phyloP scores from a whole-genome alignment of 2,888 invertebrate species.

The Nomada ferruginata region DNA sequence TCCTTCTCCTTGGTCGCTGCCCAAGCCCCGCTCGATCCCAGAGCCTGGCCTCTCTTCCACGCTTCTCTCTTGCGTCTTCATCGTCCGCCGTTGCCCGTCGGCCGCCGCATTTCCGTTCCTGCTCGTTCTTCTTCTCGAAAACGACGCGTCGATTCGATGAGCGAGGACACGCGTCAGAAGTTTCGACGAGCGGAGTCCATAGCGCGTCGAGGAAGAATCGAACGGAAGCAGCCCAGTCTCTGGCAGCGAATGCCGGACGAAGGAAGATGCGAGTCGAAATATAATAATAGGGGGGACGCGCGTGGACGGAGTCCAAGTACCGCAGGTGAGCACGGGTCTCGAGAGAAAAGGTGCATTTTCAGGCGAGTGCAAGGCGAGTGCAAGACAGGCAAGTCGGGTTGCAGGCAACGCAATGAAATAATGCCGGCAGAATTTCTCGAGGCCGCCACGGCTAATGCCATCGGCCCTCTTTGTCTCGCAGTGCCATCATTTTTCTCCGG shows the following conservation, averaged over 20 bases:
- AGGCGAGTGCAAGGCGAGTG: slow-evolving; percentile 49
- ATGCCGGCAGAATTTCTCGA: slow-evolving; percentile 75
- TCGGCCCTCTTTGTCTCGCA: slow-evolving; percentile 78
- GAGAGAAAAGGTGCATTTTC: slow-evolving; percentile 47
- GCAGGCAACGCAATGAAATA: slow-evolving; percentile 74
- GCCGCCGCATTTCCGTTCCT: background rate
- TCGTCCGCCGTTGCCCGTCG: background rate
- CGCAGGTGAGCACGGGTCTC: slow-evolving; percentile 28
- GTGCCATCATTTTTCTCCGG: slow-evolving; percentile 81
- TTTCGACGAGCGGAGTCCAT: background rate
- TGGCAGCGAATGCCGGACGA: background rate
- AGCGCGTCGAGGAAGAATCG: background rate
- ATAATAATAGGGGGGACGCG: background rate
- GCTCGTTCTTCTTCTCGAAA: slow-evolving; percentile 48
- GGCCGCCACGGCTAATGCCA: slow-evolving; percentile 77
- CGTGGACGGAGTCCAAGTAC: background rate
- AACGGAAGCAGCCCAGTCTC: background rate
- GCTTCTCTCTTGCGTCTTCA: slow-evolving; percentile 43
- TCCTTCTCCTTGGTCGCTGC: slow-evolving; percentile 23
- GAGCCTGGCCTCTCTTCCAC: slow-evolving; percentile 28
- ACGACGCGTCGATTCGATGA: slow-evolving; percentile 33
- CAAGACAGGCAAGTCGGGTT: slow-evolving; percentile 54
- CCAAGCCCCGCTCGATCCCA: slow-evolving; percentile 7
- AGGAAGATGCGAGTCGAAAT: background rate
- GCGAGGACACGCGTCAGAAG: background rate